phyloP scores from a whole-genome alignment of 2,888 invertebrate species.

The Ischnus inquisitorius region DNA sequence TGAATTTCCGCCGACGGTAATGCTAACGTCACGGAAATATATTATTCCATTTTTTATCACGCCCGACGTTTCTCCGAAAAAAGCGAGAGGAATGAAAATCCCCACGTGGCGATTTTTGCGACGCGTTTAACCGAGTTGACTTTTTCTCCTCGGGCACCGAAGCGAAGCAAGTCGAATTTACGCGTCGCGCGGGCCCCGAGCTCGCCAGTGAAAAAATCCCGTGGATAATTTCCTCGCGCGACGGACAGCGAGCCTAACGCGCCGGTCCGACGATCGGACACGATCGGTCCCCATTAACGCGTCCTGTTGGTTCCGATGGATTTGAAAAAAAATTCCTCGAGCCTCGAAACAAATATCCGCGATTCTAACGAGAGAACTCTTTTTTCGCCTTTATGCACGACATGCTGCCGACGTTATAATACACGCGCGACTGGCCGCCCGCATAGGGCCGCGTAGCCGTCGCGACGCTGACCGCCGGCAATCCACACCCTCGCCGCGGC shows the following conservation, averaged over 20 bases:
- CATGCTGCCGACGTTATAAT: slow-evolving; percentile 73
- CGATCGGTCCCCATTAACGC: neutral
- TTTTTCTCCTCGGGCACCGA: no score
- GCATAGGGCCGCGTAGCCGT: slow-evolving; percentile 75
- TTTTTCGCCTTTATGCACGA: slow-evolving; percentile 63
- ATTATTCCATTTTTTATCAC: no score
- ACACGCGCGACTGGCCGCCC: slow-evolving; percentile 75
- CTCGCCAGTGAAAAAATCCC: neutral
- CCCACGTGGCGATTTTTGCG: no score
- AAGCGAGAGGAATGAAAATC: no score
- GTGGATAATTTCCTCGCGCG: slow-evolving; percentile 2
- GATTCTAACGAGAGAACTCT: slow-evolving; percentile 22
- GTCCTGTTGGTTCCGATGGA: no score
- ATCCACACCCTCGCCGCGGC: slow-evolving; percentile 66
- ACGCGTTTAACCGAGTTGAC: no score
- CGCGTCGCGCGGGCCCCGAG: slow-evolving; percentile 1
- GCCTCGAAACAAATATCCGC: neutral
- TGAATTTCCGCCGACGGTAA: slow-evolving; percentile 42
- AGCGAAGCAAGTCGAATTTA: neutral
- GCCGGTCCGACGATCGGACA: no score
- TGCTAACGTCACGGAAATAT: neutral
- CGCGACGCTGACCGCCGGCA: slow-evolving; percentile 80
- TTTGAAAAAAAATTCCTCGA: neutral
- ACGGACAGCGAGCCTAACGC: neutral
- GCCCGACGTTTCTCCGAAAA: no score